Base-by-base conservation (phyloP, 2,888 invertebrate species). In the Aquatica leii region DNA sequence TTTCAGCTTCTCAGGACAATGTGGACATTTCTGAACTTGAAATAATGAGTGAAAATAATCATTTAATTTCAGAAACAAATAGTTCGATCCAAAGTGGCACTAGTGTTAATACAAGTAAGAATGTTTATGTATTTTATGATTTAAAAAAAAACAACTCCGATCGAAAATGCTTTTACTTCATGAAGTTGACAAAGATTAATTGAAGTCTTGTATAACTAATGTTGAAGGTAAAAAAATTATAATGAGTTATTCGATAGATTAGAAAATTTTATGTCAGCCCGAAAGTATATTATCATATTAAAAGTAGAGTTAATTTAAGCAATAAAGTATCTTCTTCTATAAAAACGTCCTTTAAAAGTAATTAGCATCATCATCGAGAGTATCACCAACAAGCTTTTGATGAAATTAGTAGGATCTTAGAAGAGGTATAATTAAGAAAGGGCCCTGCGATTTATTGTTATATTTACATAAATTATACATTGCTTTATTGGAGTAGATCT, bases 11-110 rank as follows among this genome's bases (percentile, higher is more conserved):
- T 48, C 20, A 17, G 20, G 48, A 48, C 18, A 21, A 21, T 48
- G 18, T 46, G 9, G 46, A 46, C 4, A 46, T 12, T 46, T 46
- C 15, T 15, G 2, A 46, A 46, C 15, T 9, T 15, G 46, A 46
- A 14, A 17, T n/a, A n/a, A n/a, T 46, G n/a, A 21, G 48, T 48
- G 48, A 48, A 48, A 17, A 48, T 21, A 48, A 48, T 18, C 20
- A 48, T 48, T 48, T 21, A 20, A 48, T 21, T 21, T 8, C 12
- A 17, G 48, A 48, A 18, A 21, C n/a, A 20, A 48, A 48, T 48
- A 48, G 18, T 48, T 21, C 18, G 6, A 21, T 21, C 12, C 20
- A 48, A 48, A 48, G 18, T 6, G 48, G 20, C 3, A 17, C 20
- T 48, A 17, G 18, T 48, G 20, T 15, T 5, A 11, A 15, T 15